Percentiles rank a stretch among this genome's conserved stretches.
Evolutionary conservation across 1,140 invertebrate species (phyloP).

Genomic region (Episyrphus balteatus): DNA sequence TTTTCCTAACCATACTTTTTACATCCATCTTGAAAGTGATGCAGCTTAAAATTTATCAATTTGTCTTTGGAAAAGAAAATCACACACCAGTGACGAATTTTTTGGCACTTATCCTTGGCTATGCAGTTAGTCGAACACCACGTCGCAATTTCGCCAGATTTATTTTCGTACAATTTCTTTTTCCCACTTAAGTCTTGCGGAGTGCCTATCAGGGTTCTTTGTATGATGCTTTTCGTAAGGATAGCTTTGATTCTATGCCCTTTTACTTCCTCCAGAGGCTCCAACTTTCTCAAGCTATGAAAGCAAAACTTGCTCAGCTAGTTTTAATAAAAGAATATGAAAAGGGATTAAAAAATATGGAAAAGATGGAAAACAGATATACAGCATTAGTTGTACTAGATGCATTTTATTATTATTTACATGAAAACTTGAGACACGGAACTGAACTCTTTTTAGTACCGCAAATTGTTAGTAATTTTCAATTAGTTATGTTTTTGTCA

Average conservation of each 20-base stretch:
- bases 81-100: not conserved
- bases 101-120: conserved; percentile 3
- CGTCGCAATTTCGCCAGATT: conserved; percentile 6
- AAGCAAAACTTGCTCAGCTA: not conserved
- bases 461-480: conserved; percentile 3
- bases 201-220: conserved; percentile 11
- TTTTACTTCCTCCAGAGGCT: not conserved
- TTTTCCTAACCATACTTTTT: not conserved
- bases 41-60: not conserved
- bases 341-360: not conserved
- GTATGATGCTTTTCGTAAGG: too few relatives aligned
- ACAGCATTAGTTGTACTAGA: not conserved
- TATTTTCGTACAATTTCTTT: conserved; percentile 5
- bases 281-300: not conserved
- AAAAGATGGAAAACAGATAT: not conserved
- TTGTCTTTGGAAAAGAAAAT: conserved; percentile 5
- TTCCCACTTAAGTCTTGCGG: conserved; percentile 4
- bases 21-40: not conserved
- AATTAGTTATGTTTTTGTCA: conserved; percentile 4
- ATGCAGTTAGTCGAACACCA: conserved; percentile 6
- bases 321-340: too few relatives aligned
- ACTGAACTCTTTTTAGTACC: conserved; percentile 1
- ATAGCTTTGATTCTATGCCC: not conserved
- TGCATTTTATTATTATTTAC: conserved; percentile 1
- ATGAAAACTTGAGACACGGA: not conserved